Evolutionary conservation across 2,113 vertebrate species (phyloP), one percentile per base, ranked within the genome.

Genomic region (Dolichallabes microphthalmus): DNA sequence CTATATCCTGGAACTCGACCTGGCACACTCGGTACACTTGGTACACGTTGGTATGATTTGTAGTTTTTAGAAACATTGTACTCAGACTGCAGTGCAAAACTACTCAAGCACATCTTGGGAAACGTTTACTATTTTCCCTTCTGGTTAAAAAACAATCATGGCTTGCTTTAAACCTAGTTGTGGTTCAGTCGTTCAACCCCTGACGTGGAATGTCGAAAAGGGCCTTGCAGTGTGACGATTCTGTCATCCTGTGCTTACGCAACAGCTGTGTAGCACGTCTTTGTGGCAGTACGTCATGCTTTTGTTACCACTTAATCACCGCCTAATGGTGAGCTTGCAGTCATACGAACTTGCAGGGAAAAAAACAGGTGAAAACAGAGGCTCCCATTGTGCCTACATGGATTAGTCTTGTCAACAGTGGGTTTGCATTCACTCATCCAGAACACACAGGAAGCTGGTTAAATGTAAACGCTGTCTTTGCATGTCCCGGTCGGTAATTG

Each of bases 401-500:
- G 82, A 76, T 80, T 80, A 71, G 27, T 12, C 77, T 68, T 69
- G 78, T 83, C 71, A 80, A 50, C 66, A n/a, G 17, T 32, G 61
- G 63, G 60, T 86, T 86, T 86, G 82, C 68, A 35, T 58, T 83
- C 76, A 57, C 52, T 84, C 81, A 83, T 60, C 39, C 61, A 52
- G 81, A 77, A 81, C 83, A 64, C 85, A 85, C 88, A 89, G 85
- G 84, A 84, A 78, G 76, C 69, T 69, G 55, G 68, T 82, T 68
- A 69, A 73, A 60, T 85, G 55, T 83, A 87, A 80, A 63, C 77
- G 22, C 75, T 64, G 58, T 22, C 52, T 79, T 61, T 80, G 66
- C 66, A 82, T 17, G 50, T 79, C 81, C 30, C 19, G 2, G 58
- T 45, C 27, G 15, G 71, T 86, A 66, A 66, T 74, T 81, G 60